Evolutionary conservation across 2,113 vertebrate species (phyloP).

Genomic region (Cyanoderma ruficeps): DNA sequence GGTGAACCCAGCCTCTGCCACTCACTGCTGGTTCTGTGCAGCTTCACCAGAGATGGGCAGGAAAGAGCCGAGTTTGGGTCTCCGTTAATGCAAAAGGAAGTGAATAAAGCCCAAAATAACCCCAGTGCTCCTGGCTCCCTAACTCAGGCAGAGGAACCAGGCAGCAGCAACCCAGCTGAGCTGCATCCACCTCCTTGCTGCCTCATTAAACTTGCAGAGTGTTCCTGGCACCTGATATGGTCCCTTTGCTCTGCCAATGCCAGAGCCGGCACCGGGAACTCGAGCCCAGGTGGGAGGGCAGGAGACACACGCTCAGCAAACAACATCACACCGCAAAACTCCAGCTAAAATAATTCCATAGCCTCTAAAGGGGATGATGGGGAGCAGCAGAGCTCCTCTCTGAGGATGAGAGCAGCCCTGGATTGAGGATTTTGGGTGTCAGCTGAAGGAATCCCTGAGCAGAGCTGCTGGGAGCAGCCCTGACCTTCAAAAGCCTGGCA

Average conservation of each 20-base stretch:
- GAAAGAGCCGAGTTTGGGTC: neutral
- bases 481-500: neutral
- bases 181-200: neutral
- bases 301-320: neutral
- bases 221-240: conserved; percentile 14
- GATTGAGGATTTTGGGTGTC: neutral
- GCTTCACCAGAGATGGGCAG: neutral
- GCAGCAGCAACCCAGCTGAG: neutral
- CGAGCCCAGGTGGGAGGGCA: neutral
- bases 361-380: neutral
- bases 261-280: neutral
- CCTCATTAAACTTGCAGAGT: conserved; percentile 76
- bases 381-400: neutral
- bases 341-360: neutral
- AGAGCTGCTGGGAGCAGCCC: neutral
- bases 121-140: neutral
- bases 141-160: neutral
- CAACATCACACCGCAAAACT: neutral
- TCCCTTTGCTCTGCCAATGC: neutral
- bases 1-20: neutral
- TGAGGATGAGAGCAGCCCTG: neutral
- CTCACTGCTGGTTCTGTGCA: neutral
- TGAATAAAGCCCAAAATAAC: neutral
- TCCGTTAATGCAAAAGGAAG: neutral
- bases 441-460: neutral